These are phyloP conservation scores for Spodoptera littoralis DNA, from an alignment of 2,888 invertebrate species.

Conservation along the genomic window DNA sequence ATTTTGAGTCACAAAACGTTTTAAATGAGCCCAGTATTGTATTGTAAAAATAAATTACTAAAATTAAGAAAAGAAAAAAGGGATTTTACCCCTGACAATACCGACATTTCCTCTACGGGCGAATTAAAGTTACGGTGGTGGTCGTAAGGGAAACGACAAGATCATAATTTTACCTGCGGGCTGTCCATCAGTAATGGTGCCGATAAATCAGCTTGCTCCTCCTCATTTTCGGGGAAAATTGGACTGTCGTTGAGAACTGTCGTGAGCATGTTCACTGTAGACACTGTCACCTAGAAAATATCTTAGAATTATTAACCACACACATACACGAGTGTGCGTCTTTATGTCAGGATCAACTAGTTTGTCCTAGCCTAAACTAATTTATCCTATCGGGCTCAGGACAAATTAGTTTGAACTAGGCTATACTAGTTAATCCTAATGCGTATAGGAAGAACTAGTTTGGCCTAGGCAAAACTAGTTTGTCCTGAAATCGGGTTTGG, in stretches of 20 bases:
- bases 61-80: conserved; percentile 22
- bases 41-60: conserved; percentile 13
- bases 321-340: too few species aligned
- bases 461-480: too few species aligned
- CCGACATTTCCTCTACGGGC: conserved; percentile 14
- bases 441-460: too few species aligned
- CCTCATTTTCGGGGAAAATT: conserved; percentile 94
- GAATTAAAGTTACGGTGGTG: conserved; percentile 21
- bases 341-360: too few species aligned
- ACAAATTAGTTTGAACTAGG: too few species aligned
- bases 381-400: too few species aligned
- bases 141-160: conserved; percentile 19
- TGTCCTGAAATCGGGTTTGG: too few species aligned
- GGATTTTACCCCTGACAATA: conserved; percentile 41
- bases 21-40: conserved; percentile 19
- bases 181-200: conserved; percentile 94
- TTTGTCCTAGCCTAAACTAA: too few species aligned
- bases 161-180: conserved; percentile 88
- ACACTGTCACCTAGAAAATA: conserved; percentile 91
- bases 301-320: neutral
- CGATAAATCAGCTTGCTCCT: conserved; percentile 91
- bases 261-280: conserved; percentile 96
- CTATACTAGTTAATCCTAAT: too few species aligned
- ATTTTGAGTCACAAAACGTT: conserved; percentile 9
- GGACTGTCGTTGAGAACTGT: conserved; percentile 96